These are phyloP conservation scores for Drosophila serrata DNA, from an alignment of 1,140 invertebrate genomes.

Conservation along the genomic window DNA sequence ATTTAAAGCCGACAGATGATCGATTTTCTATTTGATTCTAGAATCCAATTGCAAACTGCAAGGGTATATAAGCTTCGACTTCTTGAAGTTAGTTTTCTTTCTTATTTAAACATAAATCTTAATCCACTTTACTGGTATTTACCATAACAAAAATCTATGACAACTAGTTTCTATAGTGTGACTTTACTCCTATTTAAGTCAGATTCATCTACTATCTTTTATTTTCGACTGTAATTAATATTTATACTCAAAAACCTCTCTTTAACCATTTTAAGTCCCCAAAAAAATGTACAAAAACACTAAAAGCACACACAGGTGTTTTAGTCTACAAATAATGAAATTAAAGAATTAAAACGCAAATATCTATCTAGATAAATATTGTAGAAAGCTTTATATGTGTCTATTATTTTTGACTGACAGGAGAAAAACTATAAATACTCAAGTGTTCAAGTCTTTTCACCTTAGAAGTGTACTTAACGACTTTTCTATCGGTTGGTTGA, in stretches of 20 bases:
- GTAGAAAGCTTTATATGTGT: constrained; percentile 1
- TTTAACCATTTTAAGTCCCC: not conserved
- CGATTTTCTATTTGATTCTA: no score
- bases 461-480: constrained; percentile 9
- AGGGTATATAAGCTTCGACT: no score
- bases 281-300: constrained; percentile 2
- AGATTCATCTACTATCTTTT: not conserved
- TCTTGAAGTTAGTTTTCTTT: no score
- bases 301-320: constrained; percentile 33
- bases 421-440: constrained; percentile 30
- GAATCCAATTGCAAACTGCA: no score
- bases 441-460: constrained; percentile 5
- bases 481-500: constrained; percentile 12
- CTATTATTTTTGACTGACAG: not conserved
- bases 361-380: constrained; percentile 16
- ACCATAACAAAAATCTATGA: not conserved
- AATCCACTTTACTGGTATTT: not conserved
- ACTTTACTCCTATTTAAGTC: no score
- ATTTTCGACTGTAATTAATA: not conserved
- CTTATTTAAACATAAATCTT: not conserved
- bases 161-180: no score
- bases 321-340: constrained; percentile 1
- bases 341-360: constrained; percentile 8
- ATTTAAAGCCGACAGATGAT: no score
- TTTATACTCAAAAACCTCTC: not conserved